These are phyloP conservation scores for Toxotes lorentzi DNA, from an alignment of 2,797 vertebrate species.

Conservation along the genomic window DNA sequence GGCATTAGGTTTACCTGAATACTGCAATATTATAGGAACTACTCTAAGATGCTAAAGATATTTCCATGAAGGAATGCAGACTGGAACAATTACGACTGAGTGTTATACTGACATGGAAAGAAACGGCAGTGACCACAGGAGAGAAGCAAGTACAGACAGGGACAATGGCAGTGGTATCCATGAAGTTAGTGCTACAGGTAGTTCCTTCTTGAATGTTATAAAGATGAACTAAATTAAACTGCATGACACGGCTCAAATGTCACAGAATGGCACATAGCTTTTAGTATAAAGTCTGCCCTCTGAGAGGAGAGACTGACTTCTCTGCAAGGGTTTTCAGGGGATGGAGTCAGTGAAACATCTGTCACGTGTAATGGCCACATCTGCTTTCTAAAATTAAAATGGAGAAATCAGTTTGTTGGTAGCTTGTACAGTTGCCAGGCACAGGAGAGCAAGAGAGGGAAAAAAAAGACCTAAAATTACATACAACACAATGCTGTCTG, in stretches of 20 bases:
- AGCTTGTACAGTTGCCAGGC: not conserved
- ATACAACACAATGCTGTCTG: not conserved
- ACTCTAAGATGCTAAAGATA: not conserved
- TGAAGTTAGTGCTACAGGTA: constrained; percentile 8
- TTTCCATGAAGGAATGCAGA: not conserved
- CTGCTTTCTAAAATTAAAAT: not conserved
- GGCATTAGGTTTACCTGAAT: not conserved
- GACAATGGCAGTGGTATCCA: constrained; percentile 1
- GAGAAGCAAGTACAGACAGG: not conserved
- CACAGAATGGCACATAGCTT: not conserved
- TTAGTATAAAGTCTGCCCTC: not conserved
- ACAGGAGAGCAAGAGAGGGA: not conserved
- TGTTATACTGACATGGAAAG: constrained; percentile 2
- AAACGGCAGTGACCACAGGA: not conserved
- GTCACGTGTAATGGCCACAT: not conserved
- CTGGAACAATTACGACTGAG: not conserved
- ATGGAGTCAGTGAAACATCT: not conserved
- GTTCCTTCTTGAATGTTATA: not conserved
- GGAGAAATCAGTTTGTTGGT: not conserved
- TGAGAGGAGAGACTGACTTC: not conserved
- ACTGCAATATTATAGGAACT: not conserved
- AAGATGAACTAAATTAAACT: not conserved
- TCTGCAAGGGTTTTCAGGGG: not conserved
- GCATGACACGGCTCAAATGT: not conserved
- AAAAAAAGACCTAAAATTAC: not conserved